These are phyloP conservation scores for Microctonus brassicae DNA, from an alignment of 2,888 invertebrate species.

Conservation along the genomic window DNA sequence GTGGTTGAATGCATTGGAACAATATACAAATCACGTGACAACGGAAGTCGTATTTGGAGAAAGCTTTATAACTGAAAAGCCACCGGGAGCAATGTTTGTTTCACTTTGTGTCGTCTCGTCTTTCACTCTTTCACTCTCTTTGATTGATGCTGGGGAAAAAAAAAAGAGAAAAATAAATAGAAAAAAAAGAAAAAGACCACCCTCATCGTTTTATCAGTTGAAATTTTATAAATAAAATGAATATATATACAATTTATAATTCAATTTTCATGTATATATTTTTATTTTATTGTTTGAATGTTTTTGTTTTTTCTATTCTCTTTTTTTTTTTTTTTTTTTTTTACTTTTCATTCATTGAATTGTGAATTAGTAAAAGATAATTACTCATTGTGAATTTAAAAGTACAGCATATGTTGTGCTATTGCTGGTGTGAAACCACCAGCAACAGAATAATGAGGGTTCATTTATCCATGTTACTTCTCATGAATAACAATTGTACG, in stretches of 20 bases:
- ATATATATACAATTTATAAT: not conserved
- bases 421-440: conserved; percentile 47
- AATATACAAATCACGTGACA: conserved; percentile 44
- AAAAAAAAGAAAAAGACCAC: conserved; percentile 42
- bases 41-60: conserved; percentile 39
- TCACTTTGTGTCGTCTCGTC: conserved; percentile 19
- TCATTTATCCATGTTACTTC: conserved; percentile 33
- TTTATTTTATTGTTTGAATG: too few species aligned
- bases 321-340: not conserved
- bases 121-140: conserved; percentile 29
- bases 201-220: conserved; percentile 37
- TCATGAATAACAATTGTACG: conserved; percentile 13
- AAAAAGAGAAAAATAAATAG: not conserved
- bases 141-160: not conserved
- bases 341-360: too few species aligned
- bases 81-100: conserved; percentile 32
- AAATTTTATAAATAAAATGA: conserved; percentile 5
- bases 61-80: conserved; percentile 36
- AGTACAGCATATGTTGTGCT: conserved; percentile 23
- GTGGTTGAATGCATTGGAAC: conserved; percentile 29
- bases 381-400: not conserved
- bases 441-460: conserved; percentile 46
- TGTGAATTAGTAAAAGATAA: too few species aligned
- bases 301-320: not conserved
- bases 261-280: too few species aligned